Evolutionary conservation across 2,888 invertebrate species (phyloP).

Genomic region (Pinctada fucata): DNA sequence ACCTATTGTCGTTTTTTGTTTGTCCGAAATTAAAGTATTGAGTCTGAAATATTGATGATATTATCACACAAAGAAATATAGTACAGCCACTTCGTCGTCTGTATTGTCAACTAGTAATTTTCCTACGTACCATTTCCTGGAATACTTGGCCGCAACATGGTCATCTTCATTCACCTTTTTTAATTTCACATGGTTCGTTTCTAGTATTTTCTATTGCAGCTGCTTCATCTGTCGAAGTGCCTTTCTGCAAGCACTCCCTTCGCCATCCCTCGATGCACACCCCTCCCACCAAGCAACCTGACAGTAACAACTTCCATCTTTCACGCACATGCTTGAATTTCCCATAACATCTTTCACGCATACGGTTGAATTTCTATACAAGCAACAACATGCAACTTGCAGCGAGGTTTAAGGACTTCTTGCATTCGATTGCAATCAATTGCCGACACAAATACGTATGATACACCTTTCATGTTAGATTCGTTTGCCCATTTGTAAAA

Average conservation of each 20-base stretch:
- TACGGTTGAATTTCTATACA: no score
- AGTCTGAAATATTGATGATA: conserved; percentile 1
- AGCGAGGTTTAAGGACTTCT: background rate
- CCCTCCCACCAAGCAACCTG: background rate
- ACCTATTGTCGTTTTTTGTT: background rate
- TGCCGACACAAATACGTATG: conserved; percentile 11
- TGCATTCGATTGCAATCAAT: conserved; percentile 5
- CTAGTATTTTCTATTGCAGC: no score
- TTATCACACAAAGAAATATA: background rate
- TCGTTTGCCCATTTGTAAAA: conserved; percentile 19
- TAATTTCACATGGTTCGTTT: background rate
- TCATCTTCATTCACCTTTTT: conserved; percentile 2
- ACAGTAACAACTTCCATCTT: conserved; percentile 16
- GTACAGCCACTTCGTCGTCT: conserved; percentile 11
- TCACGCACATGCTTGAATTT: background rate
- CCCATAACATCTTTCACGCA: no score
- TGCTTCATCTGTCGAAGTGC: background rate
- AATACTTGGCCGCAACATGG: conserved; percentile 31
- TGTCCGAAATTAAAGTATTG: background rate
- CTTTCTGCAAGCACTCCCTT: conserved; percentile 11
- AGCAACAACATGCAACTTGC: conserved; percentile 9
- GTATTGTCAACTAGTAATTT: conserved; percentile 3
- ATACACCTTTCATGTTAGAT: conserved; percentile 15
- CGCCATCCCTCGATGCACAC: conserved; percentile 14
- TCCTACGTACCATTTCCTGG: conserved; percentile 31